phyloP scores from a whole-genome alignment of 2,888 invertebrate genomes.

The Chrysolina haemoptera region DNA sequence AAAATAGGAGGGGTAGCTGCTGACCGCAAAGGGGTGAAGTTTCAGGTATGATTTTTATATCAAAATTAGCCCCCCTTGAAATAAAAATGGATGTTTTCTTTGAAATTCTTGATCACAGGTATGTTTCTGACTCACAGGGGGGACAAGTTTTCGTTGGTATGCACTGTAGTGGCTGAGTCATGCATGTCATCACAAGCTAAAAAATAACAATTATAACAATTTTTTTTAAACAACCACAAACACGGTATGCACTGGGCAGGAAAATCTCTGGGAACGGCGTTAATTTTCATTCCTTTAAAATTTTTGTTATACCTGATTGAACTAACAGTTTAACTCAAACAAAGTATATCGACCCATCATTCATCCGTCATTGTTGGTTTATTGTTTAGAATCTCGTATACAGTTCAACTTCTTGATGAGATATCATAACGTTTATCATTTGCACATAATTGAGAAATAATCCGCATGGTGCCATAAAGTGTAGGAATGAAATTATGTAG shows the following conservation, averaged over 20 bases:
- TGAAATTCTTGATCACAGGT: no score
- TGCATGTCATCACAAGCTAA: no score
- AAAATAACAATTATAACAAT: no score
- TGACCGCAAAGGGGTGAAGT: no score
- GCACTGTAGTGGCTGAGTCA: no score
- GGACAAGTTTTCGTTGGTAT: no score
- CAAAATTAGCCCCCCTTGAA: no score
- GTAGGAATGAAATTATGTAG: conserved; percentile 11
- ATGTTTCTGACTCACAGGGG: no score
- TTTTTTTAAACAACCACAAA: no score
- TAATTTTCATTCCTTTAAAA: not conserved
- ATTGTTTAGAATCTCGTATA: not conserved
- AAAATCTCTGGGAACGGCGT: not conserved
- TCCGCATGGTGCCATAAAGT: conserved; percentile 10
- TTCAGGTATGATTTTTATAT: no score
- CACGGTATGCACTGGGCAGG: not conserved
- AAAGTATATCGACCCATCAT: not conserved
- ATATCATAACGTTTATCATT: conserved; percentile 11
- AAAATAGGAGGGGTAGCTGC: no score
- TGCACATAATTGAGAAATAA: conserved; percentile 15
- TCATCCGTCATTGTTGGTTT: not conserved
- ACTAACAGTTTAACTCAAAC: not conserved
- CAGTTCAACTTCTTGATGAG: not conserved
- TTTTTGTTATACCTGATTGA: not conserved
- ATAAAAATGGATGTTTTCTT: no score